These are phyloP conservation scores for Parapsyche elsis DNA, from an alignment of 1,140 invertebrate genomes.

Conservation along the genomic window DNA sequence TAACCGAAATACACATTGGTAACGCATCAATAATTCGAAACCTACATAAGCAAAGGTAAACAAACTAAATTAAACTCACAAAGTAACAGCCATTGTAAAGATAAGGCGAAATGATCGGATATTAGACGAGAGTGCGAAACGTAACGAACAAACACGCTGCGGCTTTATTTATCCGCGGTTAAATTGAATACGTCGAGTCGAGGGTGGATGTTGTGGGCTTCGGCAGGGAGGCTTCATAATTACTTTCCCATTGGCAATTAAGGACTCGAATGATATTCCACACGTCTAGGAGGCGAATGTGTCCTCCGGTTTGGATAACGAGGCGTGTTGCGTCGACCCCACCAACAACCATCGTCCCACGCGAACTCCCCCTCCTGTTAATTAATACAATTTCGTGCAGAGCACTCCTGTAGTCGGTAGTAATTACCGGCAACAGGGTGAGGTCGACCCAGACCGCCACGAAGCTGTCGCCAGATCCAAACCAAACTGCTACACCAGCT, in stretches of 20 bases:
- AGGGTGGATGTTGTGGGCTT: not conserved
- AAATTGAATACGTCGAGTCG: not conserved
- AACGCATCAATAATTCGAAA: too few species aligned
- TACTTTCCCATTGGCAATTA: constrained; percentile 37
- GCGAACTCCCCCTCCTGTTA: constrained; percentile 21
- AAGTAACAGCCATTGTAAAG: too few species aligned
- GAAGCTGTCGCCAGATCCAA: not conserved
- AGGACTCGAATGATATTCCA: constrained; percentile 2
- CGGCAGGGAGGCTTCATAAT: constrained; percentile 7
- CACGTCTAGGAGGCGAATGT: constrained; percentile 2
- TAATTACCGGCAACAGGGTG: constrained; percentile 45
- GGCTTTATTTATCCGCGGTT: too few species aligned
- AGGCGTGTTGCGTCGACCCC: not conserved
- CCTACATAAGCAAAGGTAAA: too few species aligned
- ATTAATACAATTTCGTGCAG: constrained; percentile 49
- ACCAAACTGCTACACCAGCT: not conserved
- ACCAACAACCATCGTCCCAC: constrained; percentile 14
- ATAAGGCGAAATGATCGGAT: too few species aligned
- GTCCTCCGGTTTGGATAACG: constrained; percentile 1
- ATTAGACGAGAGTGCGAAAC: too few species aligned
- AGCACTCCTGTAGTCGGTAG: constrained; percentile 38
- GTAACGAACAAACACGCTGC: too few species aligned
- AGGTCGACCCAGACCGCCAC: constrained; percentile 10
- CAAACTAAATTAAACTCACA: too few species aligned
- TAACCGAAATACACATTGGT: too few species aligned